Evolutionary conservation across 1,140 invertebrate genomes (phyloP), one percentile per base, ranked within the genome.

Genomic region (Palaemon carinicauda): DNA sequence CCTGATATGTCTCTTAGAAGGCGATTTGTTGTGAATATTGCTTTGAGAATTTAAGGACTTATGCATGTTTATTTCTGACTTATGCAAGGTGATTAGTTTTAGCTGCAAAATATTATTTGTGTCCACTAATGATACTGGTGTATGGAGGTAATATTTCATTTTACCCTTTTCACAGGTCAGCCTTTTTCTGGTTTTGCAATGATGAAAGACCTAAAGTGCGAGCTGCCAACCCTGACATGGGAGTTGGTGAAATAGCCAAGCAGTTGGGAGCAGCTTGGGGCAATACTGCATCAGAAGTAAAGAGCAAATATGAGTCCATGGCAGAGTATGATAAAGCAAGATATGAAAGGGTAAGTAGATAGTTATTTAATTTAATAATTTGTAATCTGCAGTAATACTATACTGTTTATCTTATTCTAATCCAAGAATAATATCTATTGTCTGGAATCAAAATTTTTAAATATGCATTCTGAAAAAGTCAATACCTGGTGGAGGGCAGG

Each of bases 171-270:
- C 41, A 19, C 87, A 89, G 88, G 60, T 99, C 95, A 96, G 97
- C 98, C 69, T 99, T 99, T 94, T 99, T 99, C 93, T 98, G 97
- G 95, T 99, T 99, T 93, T 99, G 97, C 91, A 98, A 98, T 92
- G 98, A 99, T 90, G 98, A 99, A 91, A 94, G 98, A 90, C 94
- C 95, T 53, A 97, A 98, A 91, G 97, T 99, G n/a, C 98, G 98
- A 92, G 95, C 94, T 88, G 93, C 94, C 21, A 96, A 98, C 93
- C 98, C 98, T 0, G 96, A 98, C 91, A 97, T 95, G 91, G 96
- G 96, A 80, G 98, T 99, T 90, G 98, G 98, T 74, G 98, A 99
- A 90, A 96, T 99, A 89, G 98, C 98, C 85, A 99, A 99, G 92
- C 98, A 99, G 93, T 94, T 99, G 80, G 98, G 98, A 31, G 94